Percentiles rank a stretch among this genome's conserved stretches.
phyloP scores from a whole-genome alignment of 2,888 invertebrate genomes.

The Drosophila prostipennis region DNA sequence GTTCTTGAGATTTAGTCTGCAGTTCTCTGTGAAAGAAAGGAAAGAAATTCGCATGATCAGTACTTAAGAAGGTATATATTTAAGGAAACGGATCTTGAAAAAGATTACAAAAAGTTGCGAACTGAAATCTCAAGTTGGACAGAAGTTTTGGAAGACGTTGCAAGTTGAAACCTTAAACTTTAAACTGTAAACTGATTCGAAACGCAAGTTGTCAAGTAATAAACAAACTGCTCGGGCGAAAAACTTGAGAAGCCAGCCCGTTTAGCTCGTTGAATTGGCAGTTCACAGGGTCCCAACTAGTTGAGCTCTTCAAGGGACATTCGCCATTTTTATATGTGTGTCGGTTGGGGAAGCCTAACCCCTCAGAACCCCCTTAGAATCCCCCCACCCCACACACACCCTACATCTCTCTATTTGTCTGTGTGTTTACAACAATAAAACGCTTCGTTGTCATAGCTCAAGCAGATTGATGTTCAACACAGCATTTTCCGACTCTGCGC shows the following conservation, averaged over 20 bases:
- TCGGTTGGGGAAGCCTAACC: neutral
- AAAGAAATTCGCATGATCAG: neutral
- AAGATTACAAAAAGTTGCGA: conserved; percentile 27
- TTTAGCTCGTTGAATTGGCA: conserved; percentile 30
- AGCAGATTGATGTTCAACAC: conserved; percentile 67
- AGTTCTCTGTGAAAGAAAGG: conserved; percentile 15
- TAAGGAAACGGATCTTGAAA: neutral
- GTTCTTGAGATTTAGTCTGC: conserved; percentile 4
- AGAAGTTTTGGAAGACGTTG: conserved; percentile 8
- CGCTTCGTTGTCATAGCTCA: conserved; percentile 74
- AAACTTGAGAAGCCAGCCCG: conserved; percentile 28
- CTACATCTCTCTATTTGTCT: conserved; percentile 18
- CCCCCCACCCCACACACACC: too few relatives aligned
- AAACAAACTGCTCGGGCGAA: conserved; percentile 32
- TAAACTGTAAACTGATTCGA: conserved; percentile 23
- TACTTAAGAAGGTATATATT: too few relatives aligned
- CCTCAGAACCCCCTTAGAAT: too few relatives aligned
- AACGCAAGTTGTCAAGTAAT: conserved; percentile 36
- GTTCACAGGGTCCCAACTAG: conserved; percentile 29
- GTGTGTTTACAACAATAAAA: conserved; percentile 72
- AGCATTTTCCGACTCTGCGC: conserved; percentile 28
- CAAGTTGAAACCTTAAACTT: neutral
- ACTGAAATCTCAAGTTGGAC: conserved; percentile 4
- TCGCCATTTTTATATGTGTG: conserved; percentile 22
- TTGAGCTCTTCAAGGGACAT: conserved; percentile 21